These are phyloP conservation scores for Malachius bipustulatus DNA, from an alignment of 2,888 invertebrate genomes.

Conservation along the genomic window DNA sequence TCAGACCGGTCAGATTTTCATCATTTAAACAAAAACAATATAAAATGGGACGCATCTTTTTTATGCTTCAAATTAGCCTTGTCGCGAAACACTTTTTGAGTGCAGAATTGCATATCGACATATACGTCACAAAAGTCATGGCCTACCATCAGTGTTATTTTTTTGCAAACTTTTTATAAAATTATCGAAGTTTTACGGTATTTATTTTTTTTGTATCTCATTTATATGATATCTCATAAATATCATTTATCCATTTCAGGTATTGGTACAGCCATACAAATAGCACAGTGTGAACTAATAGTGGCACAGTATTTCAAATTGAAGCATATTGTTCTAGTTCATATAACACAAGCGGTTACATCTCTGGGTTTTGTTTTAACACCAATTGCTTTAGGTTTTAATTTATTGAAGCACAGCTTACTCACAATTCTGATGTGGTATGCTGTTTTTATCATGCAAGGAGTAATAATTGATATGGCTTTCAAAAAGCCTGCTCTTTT, in stretches of 20 bases:
- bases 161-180: too few relatives aligned
- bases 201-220: conserved; percentile 9
- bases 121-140: too few relatives aligned
- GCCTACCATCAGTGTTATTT: too few relatives aligned
- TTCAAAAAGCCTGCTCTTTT: conserved; percentile 44
- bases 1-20: too few relatives aligned
- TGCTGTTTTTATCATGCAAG: conserved; percentile 46
- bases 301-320: conserved; percentile 47
- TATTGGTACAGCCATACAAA: conserved; percentile 43
- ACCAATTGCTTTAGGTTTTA: conserved; percentile 41
- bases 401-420: conserved; percentile 37
- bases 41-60: too few relatives aligned
- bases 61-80: too few relatives aligned
- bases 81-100: too few relatives aligned
- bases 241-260: conserved; percentile 41
- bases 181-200: too few relatives aligned
- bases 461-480: conserved; percentile 41
- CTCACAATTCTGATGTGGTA: conserved; percentile 43
- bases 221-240: conserved; percentile 2
- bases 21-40: too few relatives aligned
- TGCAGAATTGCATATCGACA: too few relatives aligned
- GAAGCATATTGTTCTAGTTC: conserved; percentile 41
- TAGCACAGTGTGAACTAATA: conserved; percentile 46
- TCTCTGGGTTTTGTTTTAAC: conserved; percentile 43
- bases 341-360: conserved; percentile 42